Evolutionary conservation across 2,888 invertebrate genomes (phyloP).

Genomic region (Caenorhabditis macrosperma): DNA sequence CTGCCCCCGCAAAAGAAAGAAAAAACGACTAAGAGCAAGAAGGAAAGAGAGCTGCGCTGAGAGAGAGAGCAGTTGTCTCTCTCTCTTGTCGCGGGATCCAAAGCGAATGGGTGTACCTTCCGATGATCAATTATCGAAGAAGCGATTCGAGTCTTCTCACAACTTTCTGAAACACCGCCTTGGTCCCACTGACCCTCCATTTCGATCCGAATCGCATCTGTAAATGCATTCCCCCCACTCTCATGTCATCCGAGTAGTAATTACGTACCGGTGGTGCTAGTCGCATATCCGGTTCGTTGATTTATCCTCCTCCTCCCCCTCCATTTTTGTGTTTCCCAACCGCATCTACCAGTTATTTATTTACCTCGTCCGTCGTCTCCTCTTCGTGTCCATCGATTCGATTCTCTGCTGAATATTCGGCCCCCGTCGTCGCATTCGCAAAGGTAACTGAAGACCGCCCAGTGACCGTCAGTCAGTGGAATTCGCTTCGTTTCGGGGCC

Average conservation of each 20-base stretch:
- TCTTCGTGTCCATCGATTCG: slow-evolving; percentile 15
- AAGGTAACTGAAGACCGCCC: slow-evolving; percentile 49
- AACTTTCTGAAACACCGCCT: not conserved
- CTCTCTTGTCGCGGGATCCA: not conserved
- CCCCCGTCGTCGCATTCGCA: slow-evolving; percentile 13
- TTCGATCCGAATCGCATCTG: not conserved
- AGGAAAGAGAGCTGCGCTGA: no score
- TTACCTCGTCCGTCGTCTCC: slow-evolving; percentile 10
- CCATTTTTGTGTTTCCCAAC: slow-evolving; percentile 13
- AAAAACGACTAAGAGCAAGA: slow-evolving; percentile 6
- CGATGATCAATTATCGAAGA: slow-evolving; percentile 6
- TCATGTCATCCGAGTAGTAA: slow-evolving; percentile 22
- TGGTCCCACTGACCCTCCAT: not conserved
- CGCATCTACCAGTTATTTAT: slow-evolving; percentile 49
- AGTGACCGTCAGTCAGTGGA: slow-evolving; percentile 11
- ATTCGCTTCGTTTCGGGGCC: not conserved
- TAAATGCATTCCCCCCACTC: not conserved
- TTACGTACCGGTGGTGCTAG: slow-evolving; percentile 25
- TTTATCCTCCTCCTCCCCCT: slow-evolving; percentile 13
- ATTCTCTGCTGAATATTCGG: slow-evolving; percentile 22
- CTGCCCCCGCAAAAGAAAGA: slow-evolving; percentile 26
- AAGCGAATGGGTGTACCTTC: slow-evolving; percentile 1
- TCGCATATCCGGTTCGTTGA: slow-evolving; percentile 24
- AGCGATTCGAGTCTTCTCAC: not conserved
- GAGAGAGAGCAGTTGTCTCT: slow-evolving; percentile 19